A percentile compares a stretch with the other conserved stretches of the same genome.
Conservation (phyloP, 2,888 invertebrate species). For the Metallyticus violacea region DNA sequence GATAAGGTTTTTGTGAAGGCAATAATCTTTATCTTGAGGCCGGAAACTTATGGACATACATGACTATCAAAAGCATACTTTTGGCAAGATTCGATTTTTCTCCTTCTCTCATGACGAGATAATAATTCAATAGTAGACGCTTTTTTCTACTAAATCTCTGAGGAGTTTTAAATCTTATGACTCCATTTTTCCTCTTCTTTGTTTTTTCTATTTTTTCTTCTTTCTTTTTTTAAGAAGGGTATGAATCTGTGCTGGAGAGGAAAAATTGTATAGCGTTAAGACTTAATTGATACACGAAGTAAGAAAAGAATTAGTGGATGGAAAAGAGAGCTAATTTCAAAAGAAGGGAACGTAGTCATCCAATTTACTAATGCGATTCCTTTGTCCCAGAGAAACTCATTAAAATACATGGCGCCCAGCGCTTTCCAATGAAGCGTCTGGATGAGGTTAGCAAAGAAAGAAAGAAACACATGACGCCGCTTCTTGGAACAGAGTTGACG, state of each 20-base stretch:
- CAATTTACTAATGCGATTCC: not conserved
- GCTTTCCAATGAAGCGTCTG: not conserved
- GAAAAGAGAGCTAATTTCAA: not conserved
- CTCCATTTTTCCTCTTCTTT: not conserved
- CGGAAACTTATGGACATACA: no score
- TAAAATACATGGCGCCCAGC: not conserved
- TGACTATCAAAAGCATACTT: no score
- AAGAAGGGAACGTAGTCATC: not conserved
- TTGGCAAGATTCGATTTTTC: not conserved
- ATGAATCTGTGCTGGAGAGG: not conserved
- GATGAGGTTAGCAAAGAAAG: not conserved
- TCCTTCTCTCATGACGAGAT: not conserved
- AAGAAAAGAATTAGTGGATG: not conserved
- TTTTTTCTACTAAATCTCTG: not conserved
- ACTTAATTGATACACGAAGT: not conserved
- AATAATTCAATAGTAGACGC: not conserved
- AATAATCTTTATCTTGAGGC: no score
- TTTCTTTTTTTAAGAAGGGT: not conserved
- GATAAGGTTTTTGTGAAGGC: no score
- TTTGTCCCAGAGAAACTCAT: not conserved
- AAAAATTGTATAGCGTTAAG: not conserved
- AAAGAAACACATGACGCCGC: not conserved
- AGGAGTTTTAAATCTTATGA: not conserved
- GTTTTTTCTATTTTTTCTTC: no score
- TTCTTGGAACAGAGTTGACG: not conserved